A percentile compares a stretch with the other conserved stretches of the same genome.
Evolutionary conservation across 2,797 vertebrate genomes (phyloP).

Genomic region (Protonibea diacanthus): DNA sequence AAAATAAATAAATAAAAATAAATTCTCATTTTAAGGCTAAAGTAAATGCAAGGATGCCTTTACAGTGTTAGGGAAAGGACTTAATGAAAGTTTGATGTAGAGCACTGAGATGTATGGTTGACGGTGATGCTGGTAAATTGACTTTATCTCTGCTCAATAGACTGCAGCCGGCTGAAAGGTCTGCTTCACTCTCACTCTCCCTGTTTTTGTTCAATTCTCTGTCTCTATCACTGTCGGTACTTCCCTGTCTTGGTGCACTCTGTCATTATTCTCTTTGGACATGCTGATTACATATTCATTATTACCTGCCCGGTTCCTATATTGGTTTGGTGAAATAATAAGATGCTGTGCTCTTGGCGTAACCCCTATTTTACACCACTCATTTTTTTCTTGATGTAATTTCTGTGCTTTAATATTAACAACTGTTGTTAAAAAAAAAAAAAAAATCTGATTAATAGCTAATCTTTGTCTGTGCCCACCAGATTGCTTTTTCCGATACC

Average conservation of each 20-base stretch:
- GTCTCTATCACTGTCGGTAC: conserved; percentile 7
- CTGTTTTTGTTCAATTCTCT: conserved; percentile 23
- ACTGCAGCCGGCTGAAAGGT: conserved; percentile 38
- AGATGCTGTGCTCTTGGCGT: not conserved
- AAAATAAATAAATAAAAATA: too few species aligned
- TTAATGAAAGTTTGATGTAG: conserved; percentile 60
- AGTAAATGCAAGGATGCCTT: conserved; percentile 27
- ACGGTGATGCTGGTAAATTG: conserved; percentile 50
- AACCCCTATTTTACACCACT: conserved; percentile 35
- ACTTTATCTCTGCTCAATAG: conserved; percentile 52
- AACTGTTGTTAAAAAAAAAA: not conserved
- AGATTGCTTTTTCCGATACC: conserved; percentile 21
- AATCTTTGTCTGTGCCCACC: not conserved
- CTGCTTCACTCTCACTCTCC: conserved; percentile 13
- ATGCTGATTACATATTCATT: conserved; percentile 44
- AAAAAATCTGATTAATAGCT: conserved; percentile 28
- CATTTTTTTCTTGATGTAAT: conserved; percentile 23
- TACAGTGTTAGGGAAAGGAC: conserved; percentile 21
- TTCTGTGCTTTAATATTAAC: conserved; percentile 16
- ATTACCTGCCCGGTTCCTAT: conserved; percentile 20
- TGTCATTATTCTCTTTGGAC: conserved; percentile 33
- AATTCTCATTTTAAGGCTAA: conserved; percentile 35
- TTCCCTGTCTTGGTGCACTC: not conserved
- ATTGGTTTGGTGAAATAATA: conserved; percentile 41
- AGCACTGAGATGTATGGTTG: conserved; percentile 51